A percentile compares a stretch with the other conserved stretches of the same genome.
Evolutionary conservation across 2,888 invertebrate species (phyloP).

Genomic region (Clitarchus hookeri): DNA sequence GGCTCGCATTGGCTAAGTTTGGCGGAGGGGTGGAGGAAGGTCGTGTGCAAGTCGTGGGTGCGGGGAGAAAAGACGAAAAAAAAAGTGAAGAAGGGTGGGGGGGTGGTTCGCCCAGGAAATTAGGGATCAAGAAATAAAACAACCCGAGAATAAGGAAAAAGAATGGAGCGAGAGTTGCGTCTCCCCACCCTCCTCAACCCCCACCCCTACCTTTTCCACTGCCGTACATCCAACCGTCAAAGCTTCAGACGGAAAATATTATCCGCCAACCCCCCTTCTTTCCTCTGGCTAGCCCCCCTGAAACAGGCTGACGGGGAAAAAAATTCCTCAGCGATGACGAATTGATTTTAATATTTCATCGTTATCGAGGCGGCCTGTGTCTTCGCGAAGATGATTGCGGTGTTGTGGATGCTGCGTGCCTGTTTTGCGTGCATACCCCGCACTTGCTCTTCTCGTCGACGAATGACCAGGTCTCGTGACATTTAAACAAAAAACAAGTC

Average conservation of each 20-base stretch:
- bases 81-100: not conserved
- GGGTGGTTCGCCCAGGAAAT: conserved; percentile 37
- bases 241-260: conserved; percentile 31
- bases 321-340: conserved; percentile 1
- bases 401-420: no score
- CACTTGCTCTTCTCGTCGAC: no score
- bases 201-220: not conserved
- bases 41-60: conserved; percentile 27
- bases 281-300: not conserved
- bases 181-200: not conserved
- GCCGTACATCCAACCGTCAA: conserved; percentile 24
- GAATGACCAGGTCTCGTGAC: no score
- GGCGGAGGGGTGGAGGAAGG: conserved; percentile 30
- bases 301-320: not conserved
- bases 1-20: conserved; percentile 14
- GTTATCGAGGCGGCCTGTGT: not conserved
- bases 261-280: conserved; percentile 34
- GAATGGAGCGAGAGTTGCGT: conserved; percentile 26
- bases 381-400: no score
- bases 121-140: conserved; percentile 43
- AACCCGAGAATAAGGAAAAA: conserved; percentile 32
- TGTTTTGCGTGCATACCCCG: no score
- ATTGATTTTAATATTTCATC: conserved; percentile 10
- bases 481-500: no score
- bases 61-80: conserved; percentile 21